Evolutionary conservation across 2,113 vertebrate genomes (phyloP).

Genomic region (Zosterops japonicus): DNA sequence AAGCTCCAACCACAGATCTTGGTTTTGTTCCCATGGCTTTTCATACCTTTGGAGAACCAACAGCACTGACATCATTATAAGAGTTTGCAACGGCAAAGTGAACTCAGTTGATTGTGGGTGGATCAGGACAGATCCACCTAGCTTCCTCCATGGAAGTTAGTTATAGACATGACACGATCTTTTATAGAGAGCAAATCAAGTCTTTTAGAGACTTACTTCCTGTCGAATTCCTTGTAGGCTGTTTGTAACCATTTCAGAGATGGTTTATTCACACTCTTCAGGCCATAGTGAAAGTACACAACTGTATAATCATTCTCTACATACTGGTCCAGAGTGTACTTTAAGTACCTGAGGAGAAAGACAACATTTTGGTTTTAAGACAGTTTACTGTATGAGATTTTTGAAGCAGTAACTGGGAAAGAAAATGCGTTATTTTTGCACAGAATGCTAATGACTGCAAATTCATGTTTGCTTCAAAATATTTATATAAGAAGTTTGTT

Average conservation of each 20-base stretch:
- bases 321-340: conserved; percentile 83
- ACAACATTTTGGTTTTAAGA: background rate
- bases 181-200: background rate
- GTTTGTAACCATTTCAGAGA: conserved; percentile 82
- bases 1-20: background rate
- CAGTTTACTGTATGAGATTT: background rate
- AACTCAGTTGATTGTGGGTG: background rate
- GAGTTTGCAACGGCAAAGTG: background rate
- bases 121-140: background rate
- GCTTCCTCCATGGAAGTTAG: background rate
- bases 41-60: background rate
- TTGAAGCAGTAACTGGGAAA: background rate
- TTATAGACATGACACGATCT: background rate
- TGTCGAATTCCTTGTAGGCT: conserved; percentile 84
- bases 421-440: background rate
- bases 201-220: conserved; percentile 75
- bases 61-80: background rate
- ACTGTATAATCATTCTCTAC: conserved; percentile 85
- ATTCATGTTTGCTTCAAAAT: background rate
- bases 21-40: background rate
- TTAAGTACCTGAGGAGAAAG: conserved; percentile 78
- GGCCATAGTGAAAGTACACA: conserved; percentile 85
- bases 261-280: conserved; percentile 85
- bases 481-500: background rate
- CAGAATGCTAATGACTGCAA: background rate